Percentiles rank a stretch among this genome's conserved stretches.
Evolutionary conservation across 2,888 invertebrate genomes (phyloP).

Genomic region (Nomada flava): DNA sequence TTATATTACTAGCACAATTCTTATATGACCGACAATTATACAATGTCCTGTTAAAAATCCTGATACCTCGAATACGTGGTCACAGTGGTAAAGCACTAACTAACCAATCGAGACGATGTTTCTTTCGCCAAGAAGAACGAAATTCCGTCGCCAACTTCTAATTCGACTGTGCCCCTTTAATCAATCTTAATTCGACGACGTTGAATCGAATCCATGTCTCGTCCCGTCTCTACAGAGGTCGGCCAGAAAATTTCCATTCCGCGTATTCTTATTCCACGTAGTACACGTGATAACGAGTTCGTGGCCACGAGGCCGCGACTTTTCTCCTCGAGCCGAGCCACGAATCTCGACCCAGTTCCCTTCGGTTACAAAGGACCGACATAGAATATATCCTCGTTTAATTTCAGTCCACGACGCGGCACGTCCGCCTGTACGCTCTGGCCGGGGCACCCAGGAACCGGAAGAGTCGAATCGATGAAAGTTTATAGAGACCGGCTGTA

Average conservation of each 20-base stretch:
- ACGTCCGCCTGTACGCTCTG: constrained; percentile 24
- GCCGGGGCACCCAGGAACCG: constrained; percentile 29
- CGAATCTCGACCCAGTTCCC: constrained; percentile 60
- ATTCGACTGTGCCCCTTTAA: constrained; percentile 10
- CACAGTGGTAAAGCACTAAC: too few relatives aligned
- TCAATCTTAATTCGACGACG: constrained; percentile 33
- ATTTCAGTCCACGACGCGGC: constrained; percentile 47
- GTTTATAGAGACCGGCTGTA: constrained; percentile 46
- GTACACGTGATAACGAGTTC: constrained; percentile 54
- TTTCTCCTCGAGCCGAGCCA: constrained; percentile 50
- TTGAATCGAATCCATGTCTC: neutral
- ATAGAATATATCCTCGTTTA: constrained; percentile 57
- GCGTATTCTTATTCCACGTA: constrained; percentile 46
- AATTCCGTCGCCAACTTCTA: neutral
- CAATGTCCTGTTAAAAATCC: too few relatives aligned
- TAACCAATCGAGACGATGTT: neutral
- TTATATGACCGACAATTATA: too few relatives aligned
- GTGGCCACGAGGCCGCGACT: constrained; percentile 47
- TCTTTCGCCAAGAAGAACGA: neutral
- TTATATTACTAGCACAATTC: too few relatives aligned
- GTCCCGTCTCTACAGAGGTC: constrained; percentile 8
- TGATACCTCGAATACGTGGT: too few relatives aligned
- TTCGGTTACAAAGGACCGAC: constrained; percentile 38
- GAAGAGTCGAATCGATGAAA: constrained; percentile 62
- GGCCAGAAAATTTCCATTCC: constrained; percentile 33